Percentiles rank a stretch among this genome's conserved stretches.
phyloP scores from a whole-genome alignment of 1,140 invertebrate genomes.

The Psilanteris sp. region DNA sequence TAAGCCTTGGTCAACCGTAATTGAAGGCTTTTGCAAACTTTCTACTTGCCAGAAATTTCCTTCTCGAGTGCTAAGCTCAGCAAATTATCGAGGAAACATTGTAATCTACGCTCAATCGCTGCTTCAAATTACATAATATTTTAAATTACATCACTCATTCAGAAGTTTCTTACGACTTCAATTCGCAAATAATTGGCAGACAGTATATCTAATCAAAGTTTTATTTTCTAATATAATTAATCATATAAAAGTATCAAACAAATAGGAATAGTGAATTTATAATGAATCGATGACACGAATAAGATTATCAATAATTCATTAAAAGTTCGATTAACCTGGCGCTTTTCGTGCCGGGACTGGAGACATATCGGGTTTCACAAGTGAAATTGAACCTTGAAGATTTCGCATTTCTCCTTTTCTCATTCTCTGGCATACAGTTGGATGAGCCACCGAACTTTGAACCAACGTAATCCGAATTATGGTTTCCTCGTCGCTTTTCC shows the following conservation, averaged over 20 bases:
- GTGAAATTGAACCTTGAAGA: conserved; percentile 49
- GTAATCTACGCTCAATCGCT: conserved; percentile 18
- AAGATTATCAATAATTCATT: conserved; percentile 39
- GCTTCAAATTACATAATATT: conserved; percentile 27
- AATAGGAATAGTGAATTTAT: too few relatives aligned
- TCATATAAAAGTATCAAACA: conserved; percentile 4
- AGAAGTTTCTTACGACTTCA: not conserved
- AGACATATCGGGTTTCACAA: conserved; percentile 23
- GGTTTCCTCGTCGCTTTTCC: conserved; percentile 59
- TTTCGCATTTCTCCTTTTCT: conserved; percentile 23
- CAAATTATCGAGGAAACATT: conserved; percentile 38
- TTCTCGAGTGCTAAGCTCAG: conserved; percentile 34
- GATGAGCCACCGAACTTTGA: conserved; percentile 55
- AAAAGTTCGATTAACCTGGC: conserved; percentile 37
- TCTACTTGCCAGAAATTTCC: conserved; percentile 35
- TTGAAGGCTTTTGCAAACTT: conserved; percentile 39
- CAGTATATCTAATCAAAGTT: not conserved
- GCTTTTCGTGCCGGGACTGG: not conserved
- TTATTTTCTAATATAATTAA: conserved; percentile 11
- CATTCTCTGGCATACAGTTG: conserved; percentile 20
- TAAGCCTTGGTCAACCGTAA: conserved; percentile 41
- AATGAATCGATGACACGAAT: conserved; percentile 35
- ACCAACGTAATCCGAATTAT: conserved; percentile 63
- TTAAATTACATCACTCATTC: conserved; percentile 21
- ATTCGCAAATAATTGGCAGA: conserved; percentile 14